Evolutionary conservation across 2,797 vertebrate species (phyloP).

Genomic region (Cheirogaleus major): DNA sequence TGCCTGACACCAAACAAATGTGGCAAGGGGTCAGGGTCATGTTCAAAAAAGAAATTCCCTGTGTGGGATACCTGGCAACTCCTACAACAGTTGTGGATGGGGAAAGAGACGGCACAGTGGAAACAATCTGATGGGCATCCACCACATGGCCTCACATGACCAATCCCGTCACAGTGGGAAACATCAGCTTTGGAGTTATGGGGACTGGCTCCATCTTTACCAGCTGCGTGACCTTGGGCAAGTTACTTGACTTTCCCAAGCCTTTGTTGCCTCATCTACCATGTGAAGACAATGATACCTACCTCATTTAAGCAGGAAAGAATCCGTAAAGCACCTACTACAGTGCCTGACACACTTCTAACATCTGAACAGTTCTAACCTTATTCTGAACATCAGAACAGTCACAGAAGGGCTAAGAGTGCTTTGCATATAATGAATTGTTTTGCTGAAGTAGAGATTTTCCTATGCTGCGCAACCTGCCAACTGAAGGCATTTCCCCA

Average conservation of each 20-base stretch:
- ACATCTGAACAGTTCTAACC: not conserved
- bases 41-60: not conserved
- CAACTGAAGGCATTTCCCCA: not conserved
- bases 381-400: not conserved
- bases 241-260: not conserved
- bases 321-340: not conserved
- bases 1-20: not conserved
- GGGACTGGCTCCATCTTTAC: not conserved
- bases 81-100: not conserved
- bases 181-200: not conserved
- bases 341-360: not conserved
- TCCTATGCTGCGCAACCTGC: not conserved
- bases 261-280: not conserved
- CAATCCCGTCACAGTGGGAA: not conserved
- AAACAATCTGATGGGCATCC: not conserved
- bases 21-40: not conserved
- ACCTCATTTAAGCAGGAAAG: not conserved
- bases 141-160: not conserved
- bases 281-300: not conserved
- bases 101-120: not conserved
- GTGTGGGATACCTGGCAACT: not conserved
- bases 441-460: not conserved
- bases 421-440: not conserved
- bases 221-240: not conserved
- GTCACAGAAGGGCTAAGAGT: not conserved